Evolutionary conservation across 2,888 invertebrate species (phyloP), one percentile per base, ranked within the genome.

Genomic region (Melieria picta): DNA sequence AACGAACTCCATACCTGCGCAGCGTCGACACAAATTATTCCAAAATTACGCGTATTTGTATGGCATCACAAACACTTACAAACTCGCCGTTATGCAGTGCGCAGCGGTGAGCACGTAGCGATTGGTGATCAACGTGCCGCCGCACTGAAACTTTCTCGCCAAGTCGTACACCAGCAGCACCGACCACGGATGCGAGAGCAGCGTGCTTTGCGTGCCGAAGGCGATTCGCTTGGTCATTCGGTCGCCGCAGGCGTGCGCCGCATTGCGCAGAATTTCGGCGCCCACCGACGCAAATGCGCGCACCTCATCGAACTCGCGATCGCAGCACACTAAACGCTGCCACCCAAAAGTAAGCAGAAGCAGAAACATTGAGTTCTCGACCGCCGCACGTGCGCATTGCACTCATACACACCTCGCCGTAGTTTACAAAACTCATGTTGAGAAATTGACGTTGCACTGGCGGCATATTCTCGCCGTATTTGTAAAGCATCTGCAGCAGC

Each of bases 181-280:
- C 92, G 93, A 92, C 93, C 93, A 93, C 0, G 93, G 93, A 47
- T 71, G 62, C 6, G 60, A 30, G 4, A 71, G 60, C 11, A 71
- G 55, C 13, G 66, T 71, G 9, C 60, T 62, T 42, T 71, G 66
- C 7, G 62, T 30, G 5, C 71, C 71, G 50, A 66, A 71, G 11
- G 71, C 60, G 9, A 71, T 67, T 4, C 71, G 65, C 30, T 71
- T 71, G 10, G 47, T 46, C 48, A 48, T 7, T 47, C 42, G 56
- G 11, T 66, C 62, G 30, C 71, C 71, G 48, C 66, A 71, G n/a
- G 55, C n/a, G 6, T 61, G 42, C 5, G 46, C 56, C n/a, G 55
- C 48, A 71, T 66, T 66, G 7, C 66, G 65, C 42, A 71, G 56
- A 11, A 71, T 67, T 52, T 58, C 66, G 10, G 16, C 16, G 42